Evolutionary conservation across 2,888 invertebrate species (phyloP), one percentile per base, ranked within the genome.

Genomic region (Epistrophe grossulariae): DNA sequence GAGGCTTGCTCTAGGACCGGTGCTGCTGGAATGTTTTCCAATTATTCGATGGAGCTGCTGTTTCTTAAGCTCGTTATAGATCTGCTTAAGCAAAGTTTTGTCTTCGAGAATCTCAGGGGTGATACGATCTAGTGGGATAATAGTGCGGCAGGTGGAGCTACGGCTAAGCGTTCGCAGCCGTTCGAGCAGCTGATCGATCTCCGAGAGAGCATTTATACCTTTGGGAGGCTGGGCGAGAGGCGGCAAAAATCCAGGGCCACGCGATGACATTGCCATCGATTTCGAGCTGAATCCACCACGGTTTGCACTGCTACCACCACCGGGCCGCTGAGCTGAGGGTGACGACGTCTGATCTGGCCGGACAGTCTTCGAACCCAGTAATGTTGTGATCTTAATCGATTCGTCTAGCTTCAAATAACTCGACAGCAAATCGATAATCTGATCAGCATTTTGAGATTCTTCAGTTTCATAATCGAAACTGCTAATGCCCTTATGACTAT

Each of bases 21-120:
- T 43, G 31, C 48, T 57, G 79, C 38, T 89, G 89, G 91, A 90
- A 90, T 92, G 90, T 89, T 88, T 89, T 19, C 89, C 89, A 43
- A 92, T 84, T 52, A 91, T 89, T 7, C 92, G 90, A 83, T 92
- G 91, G 4, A 92, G 83, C 78, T 92, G 92, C 70, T 92, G 91
- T 73, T 92, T 92, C 48, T 92, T 92, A 15, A 92, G 89, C 43
- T 90, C 89, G 60, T 91, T 91, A 78, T 92, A 92, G 5, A 92
- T 90, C 81, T 90, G 91, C 40, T 96, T 96, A 72, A 97, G 93
- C 35, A 96, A 93, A 90, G 95, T 95, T 89, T 96, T 94, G 91
- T 97, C 96, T 11, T 96, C 96, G 72, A 97, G 92, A 70, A 97
- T 93, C 90, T 96, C 95, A 72, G 95, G 95, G 89, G 96, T 95